A percentile compares a stretch with the other conserved stretches of the same genome.
Conservation (phyloP, 2,113 vertebrate genomes). For the Meriones unguiculatus region DNA sequence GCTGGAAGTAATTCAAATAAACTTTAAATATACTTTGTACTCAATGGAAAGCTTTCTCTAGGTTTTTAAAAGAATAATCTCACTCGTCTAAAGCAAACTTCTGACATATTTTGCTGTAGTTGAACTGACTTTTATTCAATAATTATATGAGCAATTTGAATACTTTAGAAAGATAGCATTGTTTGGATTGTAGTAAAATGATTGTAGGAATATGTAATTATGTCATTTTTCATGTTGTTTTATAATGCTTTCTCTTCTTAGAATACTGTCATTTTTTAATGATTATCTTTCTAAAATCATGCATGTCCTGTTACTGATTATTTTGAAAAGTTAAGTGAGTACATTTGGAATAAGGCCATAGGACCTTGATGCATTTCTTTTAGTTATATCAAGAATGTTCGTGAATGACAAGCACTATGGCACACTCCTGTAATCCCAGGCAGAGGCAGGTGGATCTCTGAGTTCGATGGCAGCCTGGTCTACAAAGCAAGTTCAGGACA, state of each 20-base stretch:
- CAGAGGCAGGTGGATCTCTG: too few species aligned
- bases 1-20: slow-evolving; percentile 6
- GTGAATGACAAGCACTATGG: neutral
- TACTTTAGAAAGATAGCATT: neutral
- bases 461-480: too few species aligned
- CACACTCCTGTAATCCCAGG: too few species aligned
- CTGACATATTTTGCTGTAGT: neutral
- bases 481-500: too few species aligned
- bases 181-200: neutral
- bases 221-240: neutral
- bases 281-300: neutral
- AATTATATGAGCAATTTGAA: neutral
- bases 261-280: neutral
- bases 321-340: neutral
- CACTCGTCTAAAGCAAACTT: neutral
- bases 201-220: neutral
- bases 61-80: neutral
- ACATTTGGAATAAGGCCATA: neutral
- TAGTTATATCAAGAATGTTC: neutral
- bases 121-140: neutral
- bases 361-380: neutral
- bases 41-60: slow-evolving; percentile 1
- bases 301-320: neutral
- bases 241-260: slow-evolving; percentile 5
- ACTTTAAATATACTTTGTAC: neutral